Conservation (phyloP, 23 tunicate genomes). For the Phallusia fumigata region DNA sequence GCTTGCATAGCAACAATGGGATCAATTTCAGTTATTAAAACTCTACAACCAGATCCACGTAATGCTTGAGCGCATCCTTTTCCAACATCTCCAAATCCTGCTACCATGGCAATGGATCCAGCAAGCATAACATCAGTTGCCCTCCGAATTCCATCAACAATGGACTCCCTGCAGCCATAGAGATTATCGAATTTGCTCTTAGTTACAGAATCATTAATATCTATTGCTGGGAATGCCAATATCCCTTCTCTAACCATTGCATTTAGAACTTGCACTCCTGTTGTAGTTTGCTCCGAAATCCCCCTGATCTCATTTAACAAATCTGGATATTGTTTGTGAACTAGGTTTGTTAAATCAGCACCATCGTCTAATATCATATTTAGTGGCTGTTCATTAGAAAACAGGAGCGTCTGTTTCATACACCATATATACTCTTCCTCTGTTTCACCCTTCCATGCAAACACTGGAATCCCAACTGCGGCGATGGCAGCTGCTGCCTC, state of each 20-base stretch:
- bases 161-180: constrained; percentile 79
- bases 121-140: constrained; percentile 83
- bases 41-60: constrained; percentile 60
- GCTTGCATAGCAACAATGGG: constrained; percentile 82
- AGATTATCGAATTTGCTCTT: constrained; percentile 77
- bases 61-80: constrained; percentile 70
- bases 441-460: constrained; percentile 79
- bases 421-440: constrained; percentile 80
- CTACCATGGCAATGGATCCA: constrained; percentile 66
- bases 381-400: constrained; percentile 41
- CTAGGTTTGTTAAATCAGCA: constrained; percentile 63
- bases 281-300: constrained; percentile 61
- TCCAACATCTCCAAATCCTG: constrained; percentile 86
- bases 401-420: constrained; percentile 59
- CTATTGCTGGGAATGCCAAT: constrained; percentile 28
- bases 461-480: constrained; percentile 48
- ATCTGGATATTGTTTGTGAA: constrained; percentile 59
- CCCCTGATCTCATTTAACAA: constrained; percentile 40
- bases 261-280: constrained; percentile 63
- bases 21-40: constrained; percentile 71
- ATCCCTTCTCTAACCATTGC: constrained; percentile 41
- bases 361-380: constrained; percentile 86
- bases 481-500: constrained; percentile 86
- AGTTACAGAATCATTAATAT: constrained; percentile 80
- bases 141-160: constrained; percentile 83